A percentile compares a stretch with the other conserved stretches of the same genome.
Evolutionary conservation across 1,140 invertebrate genomes (phyloP).

Genomic region (Zaprionus ghesquierei): DNA sequence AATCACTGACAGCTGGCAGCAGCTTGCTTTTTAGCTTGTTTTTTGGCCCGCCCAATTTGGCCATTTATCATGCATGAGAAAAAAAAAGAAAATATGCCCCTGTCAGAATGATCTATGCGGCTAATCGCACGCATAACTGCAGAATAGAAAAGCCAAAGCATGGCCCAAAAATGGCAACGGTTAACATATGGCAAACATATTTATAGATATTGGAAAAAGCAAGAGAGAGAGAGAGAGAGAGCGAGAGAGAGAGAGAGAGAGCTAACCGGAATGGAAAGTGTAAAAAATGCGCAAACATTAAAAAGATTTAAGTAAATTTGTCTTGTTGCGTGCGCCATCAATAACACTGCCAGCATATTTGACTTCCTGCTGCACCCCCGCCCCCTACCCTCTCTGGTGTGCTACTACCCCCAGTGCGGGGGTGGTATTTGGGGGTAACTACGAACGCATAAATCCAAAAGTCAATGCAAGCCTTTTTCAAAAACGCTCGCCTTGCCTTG

Average conservation of each 20-base stretch:
- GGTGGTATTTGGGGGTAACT: slow-evolving; percentile 19
- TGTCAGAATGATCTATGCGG: slow-evolving; percentile 65
- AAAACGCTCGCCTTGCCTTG: slow-evolving; percentile 23
- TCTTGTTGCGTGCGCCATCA: slow-evolving; percentile 77
- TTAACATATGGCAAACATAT: slow-evolving; percentile 47
- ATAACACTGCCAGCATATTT: slow-evolving; percentile 78
- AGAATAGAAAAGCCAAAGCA: slow-evolving; percentile 17
- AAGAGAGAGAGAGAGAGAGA: not conserved
- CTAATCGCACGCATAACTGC: slow-evolving; percentile 46
- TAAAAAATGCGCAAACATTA: slow-evolving; percentile 77
- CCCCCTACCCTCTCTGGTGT: slow-evolving; percentile 1
- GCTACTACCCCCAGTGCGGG: not conserved
- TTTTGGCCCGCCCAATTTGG: not conserved
- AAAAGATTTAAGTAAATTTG: slow-evolving; percentile 81
- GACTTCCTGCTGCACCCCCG: slow-evolving; percentile 31
- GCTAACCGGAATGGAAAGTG: slow-evolving; percentile 8
- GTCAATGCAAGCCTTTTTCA: slow-evolving; percentile 50
- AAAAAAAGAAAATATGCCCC: slow-evolving; percentile 43
- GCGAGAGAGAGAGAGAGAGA: not conserved
- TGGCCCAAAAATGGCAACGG: slow-evolving; percentile 11
- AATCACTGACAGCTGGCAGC: not conserved
- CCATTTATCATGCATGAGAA: slow-evolving; percentile 19
- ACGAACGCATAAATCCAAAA: slow-evolving; percentile 42
- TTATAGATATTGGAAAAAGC: slow-evolving; percentile 63
- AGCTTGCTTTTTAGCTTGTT: not conserved